phyloP scores from a whole-genome alignment of 2,797 vertebrate species.

The Pseudopleuronectes americanus region DNA sequence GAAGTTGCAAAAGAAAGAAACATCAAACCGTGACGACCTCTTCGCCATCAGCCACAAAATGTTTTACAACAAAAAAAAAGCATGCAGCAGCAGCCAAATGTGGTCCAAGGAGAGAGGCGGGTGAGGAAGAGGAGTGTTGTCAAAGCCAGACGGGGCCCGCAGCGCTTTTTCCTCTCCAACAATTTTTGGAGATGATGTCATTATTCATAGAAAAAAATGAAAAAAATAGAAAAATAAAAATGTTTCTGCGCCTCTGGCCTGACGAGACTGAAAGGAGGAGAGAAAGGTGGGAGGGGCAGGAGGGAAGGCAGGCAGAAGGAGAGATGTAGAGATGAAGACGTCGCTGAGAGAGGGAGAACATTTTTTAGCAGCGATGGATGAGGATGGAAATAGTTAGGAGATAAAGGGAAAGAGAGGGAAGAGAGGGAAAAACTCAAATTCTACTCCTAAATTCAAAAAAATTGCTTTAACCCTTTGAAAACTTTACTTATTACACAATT shows the following conservation, averaged over 20 bases:
- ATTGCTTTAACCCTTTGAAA: too few relatives aligned
- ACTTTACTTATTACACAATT: too few relatives aligned
- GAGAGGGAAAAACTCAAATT: too few relatives aligned
- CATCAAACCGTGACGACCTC: slow-evolving; percentile 54
- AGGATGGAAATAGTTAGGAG: not conserved
- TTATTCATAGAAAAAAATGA: slow-evolving; percentile 65
- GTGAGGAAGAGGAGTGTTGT: slow-evolving; percentile 52
- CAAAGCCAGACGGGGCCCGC: slow-evolving; percentile 72
- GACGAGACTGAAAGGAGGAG: slow-evolving; percentile 38
- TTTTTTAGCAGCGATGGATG: slow-evolving; percentile 2
- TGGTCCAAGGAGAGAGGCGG: slow-evolving; percentile 44
- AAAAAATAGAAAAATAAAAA: slow-evolving; percentile 61
- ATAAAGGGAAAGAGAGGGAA: too few relatives aligned
- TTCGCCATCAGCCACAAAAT: slow-evolving; percentile 35
- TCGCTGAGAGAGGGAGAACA: slow-evolving; percentile 8
- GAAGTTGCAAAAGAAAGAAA: slow-evolving; percentile 30
- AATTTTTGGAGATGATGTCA: slow-evolving; percentile 80
- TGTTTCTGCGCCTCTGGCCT: slow-evolving; percentile 66
- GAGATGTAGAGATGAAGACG: slow-evolving; percentile 39
- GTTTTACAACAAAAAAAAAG: slow-evolving; percentile 49
- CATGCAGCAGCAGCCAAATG: slow-evolving; percentile 46
- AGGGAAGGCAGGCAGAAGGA: slow-evolving; percentile 10
- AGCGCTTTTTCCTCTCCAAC: slow-evolving; percentile 71
- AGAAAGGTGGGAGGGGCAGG: slow-evolving; percentile 28
- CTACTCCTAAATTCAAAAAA: too few relatives aligned